A percentile compares a stretch with the other conserved stretches of the same genome.
Evolutionary conservation across 2,113 vertebrate species (phyloP).

Genomic region (Erinaceus europaeus): DNA sequence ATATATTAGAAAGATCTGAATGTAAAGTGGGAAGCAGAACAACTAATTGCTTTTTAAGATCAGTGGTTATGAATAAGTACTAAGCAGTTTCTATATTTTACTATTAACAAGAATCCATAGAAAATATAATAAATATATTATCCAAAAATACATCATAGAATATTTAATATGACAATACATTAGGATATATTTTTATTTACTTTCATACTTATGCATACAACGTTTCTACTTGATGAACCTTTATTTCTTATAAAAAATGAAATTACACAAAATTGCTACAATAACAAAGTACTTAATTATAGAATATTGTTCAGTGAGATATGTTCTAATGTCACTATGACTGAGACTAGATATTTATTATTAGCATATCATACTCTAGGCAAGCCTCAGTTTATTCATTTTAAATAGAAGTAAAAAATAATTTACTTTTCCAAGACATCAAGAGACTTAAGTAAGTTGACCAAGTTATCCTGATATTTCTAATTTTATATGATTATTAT

Average conservation of each 20-base stretch:
- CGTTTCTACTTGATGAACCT: not conserved
- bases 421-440: not conserved
- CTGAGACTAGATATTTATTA: not conserved
- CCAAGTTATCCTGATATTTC: not conserved
- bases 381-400: not conserved
- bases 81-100: too few species aligned
- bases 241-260: not conserved
- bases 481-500: not conserved
- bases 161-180: not conserved
- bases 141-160: not conserved
- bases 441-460: not conserved
- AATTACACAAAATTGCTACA: not conserved
- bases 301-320: not conserved
- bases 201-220: not conserved
- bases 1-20: constrained; percentile 19
- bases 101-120: too few species aligned
- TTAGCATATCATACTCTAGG: not conserved
- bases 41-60: not conserved
- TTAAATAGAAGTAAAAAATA: constrained; percentile 17
- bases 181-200: not conserved
- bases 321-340: not conserved
- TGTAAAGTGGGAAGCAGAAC: not conserved
- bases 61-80: too few species aligned
- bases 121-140: too few species aligned
- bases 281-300: not conserved